Evolutionary conservation across 2,113 vertebrate species (phyloP), one percentile per base, ranked within the genome.

Genomic region (Prinia subflava): DNA sequence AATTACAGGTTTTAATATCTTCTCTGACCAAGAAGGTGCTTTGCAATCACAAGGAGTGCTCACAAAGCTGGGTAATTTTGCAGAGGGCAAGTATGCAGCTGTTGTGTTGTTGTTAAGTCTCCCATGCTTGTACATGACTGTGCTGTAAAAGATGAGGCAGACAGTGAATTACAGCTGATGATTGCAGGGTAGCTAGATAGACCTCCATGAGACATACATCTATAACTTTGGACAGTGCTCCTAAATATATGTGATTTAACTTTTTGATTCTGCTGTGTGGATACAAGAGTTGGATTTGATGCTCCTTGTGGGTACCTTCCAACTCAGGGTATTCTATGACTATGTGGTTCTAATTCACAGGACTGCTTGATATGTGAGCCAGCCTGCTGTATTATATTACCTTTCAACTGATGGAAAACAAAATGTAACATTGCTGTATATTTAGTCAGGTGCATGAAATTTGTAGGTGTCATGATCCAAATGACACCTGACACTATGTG

Each of bases 91-190:
- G 15, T 27, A 50, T 42, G 39, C 31, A 53, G 39, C 37, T 83
- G 50, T 42, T 82, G 2, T 2, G 27, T 15, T 55, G 55, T 55
- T 0, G 0, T 80, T 64, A 50, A 42, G 7, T 55, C 39, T 89
- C 47, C n/a, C 27, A 23, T 1, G 1, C 13, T 52, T 44, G 21
- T 59, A 84, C 39, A 55, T 19, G 33, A 68, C 23, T 0, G 0
- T 77, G 12, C 24, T 82, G 33, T 62, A 84, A 81, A 84, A 91
- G n/a, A 44, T 89, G 41, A 92, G 62, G 63, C 19, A 62, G 59
- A 21, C 0, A 0, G n/a, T 52, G 63, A 88, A 53, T 73, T 76
- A 41, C 31, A 65, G 31, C 19, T 1, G 0, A 44, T 44, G 19
- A 60, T 25, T 71, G 42, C 50, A 47, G n/a, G 9, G 4, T 68